Evolutionary conservation across 2,888 invertebrate species (phyloP), one percentile per base, ranked within the genome.

Genomic region (Stramonita haemastoma): DNA sequence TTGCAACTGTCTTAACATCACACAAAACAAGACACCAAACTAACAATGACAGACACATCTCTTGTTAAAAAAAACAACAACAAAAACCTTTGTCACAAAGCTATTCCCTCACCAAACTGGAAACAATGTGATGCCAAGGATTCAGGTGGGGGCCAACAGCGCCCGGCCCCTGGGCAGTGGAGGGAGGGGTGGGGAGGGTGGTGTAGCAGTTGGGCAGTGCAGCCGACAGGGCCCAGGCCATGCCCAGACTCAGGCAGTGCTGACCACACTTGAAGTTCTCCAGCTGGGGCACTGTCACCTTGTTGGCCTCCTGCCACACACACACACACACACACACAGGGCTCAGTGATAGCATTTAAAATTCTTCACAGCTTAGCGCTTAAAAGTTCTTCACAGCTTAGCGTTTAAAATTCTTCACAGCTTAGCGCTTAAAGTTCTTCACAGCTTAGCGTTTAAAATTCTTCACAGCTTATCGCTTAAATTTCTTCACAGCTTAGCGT

Each of bases 211-310:
- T 89, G 0, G 96, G 96, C 84, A 96, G 91, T 0, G 95, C 93
- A 79, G 95, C 93, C 11, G 95, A 94, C 81, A 96, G 90, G 57
- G 94, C 92, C 95, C 95, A 96, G 79, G 95, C 90, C 89, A 95
- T 92, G 1, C 94, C 93, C 94, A 94, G 93, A 85, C 93, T 93
- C 89, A 94, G 92, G 88, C 92, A 91, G 90, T 94, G 91, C 85
- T 93, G 92, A 4, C 93, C 93, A 70, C 92, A 92, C 13, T 91
- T 92, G 90, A 94, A 93, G 79, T 92, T 93, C 85, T 95, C 94
- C 79, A 95, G 90, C 90, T 93, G 92, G 5, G 95, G 94, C 11
- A 94, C 93, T 6, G 92, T 92, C 13, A 93, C 93, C 32, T 92
- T 91, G 89, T 88, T 81, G 66, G 73, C 88, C 85, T 86, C 90